These are phyloP conservation scores for Parnassius glacialis DNA, from an alignment of 2,888 invertebrate species.

Conservation along the genomic window DNA sequence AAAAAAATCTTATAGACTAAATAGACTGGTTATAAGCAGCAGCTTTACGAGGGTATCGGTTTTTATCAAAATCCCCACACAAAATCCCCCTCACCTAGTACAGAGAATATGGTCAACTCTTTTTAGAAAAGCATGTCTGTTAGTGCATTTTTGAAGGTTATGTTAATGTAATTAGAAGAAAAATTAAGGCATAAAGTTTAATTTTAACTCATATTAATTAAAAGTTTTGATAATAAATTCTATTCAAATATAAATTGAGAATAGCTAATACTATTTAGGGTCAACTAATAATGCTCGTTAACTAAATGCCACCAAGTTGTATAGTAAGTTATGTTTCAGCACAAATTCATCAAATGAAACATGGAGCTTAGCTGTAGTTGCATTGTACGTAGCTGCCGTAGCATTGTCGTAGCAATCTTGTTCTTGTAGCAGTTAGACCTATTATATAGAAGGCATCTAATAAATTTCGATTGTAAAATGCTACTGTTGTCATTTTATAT, in stretches of 20 bases:
- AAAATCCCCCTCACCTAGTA: too few species aligned
- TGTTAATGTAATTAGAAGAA: too few species aligned
- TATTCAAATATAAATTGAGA: too few species aligned
- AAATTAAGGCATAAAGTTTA: too few species aligned
- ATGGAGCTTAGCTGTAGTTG: conserved; percentile 30
- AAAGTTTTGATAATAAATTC: neutral
- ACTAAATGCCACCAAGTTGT: neutral
- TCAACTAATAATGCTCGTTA: conserved; percentile 1
- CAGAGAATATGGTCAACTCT: too few species aligned
- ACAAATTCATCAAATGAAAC: conserved; percentile 31
- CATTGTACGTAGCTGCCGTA: conserved; percentile 40
- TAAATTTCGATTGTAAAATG: conserved; percentile 35
- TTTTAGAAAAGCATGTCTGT: too few species aligned
- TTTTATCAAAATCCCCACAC: too few species aligned
- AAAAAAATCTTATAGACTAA: too few species aligned
- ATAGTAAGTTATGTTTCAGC: conserved; percentile 17
- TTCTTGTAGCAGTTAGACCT: conserved; percentile 37
- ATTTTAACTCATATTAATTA: neutral
- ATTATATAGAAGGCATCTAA: conserved; percentile 34
- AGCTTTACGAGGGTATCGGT: too few species aligned
- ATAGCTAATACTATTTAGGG: neutral
- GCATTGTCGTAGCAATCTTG: conserved; percentile 41
- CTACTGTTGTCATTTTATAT: conserved; percentile 23
- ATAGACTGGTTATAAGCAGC: too few species aligned
- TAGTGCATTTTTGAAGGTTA: too few species aligned